Percentiles rank a stretch among this genome's conserved stretches.
Evolutionary conservation across 2,888 invertebrate genomes (phyloP).

Genomic region (Pseudococcus longispinus): DNA sequence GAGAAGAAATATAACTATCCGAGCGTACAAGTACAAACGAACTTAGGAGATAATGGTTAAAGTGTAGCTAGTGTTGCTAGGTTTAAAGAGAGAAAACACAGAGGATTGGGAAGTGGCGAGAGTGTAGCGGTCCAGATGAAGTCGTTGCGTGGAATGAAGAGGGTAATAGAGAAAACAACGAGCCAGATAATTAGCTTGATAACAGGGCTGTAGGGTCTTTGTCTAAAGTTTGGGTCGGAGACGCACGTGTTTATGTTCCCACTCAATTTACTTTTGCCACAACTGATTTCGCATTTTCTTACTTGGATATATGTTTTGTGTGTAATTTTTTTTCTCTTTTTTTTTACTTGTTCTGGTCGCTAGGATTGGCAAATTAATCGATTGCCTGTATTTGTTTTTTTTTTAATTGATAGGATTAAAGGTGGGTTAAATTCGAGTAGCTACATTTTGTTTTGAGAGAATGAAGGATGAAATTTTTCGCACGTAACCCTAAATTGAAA

Average conservation of each 20-base stretch:
- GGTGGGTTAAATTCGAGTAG: not conserved
- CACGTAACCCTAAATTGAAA: not conserved
- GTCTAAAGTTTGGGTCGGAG: slow-evolving; percentile 54
- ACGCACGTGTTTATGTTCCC: slow-evolving; percentile 58
- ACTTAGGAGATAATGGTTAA: slow-evolving; percentile 48
- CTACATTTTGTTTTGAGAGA: not conserved
- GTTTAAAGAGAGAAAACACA: slow-evolving; percentile 18
- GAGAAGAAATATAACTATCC: slow-evolving; percentile 54
- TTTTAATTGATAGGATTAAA: not conserved
- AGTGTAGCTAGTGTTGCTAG: slow-evolving; percentile 45
- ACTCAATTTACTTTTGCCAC: slow-evolving; percentile 58
- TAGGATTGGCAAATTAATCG: not conserved
- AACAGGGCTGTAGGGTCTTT: slow-evolving; percentile 56
- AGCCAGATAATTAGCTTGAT: slow-evolving; percentile 56
- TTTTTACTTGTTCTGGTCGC: not conserved
- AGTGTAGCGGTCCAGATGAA: slow-evolving; percentile 50
- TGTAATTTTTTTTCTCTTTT: not conserved
- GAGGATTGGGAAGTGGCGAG: slow-evolving; percentile 46
- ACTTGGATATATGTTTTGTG: not conserved
- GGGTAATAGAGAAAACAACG: slow-evolving; percentile 57
- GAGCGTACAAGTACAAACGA: slow-evolving; percentile 47
- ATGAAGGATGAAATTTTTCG: too few relatives aligned
- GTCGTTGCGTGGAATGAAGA: slow-evolving; percentile 56
- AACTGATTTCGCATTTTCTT: slow-evolving; percentile 55
- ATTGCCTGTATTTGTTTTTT: not conserved